Conservation (phyloP, 2,797 vertebrate genomes). For the Cygnus olor region DNA sequence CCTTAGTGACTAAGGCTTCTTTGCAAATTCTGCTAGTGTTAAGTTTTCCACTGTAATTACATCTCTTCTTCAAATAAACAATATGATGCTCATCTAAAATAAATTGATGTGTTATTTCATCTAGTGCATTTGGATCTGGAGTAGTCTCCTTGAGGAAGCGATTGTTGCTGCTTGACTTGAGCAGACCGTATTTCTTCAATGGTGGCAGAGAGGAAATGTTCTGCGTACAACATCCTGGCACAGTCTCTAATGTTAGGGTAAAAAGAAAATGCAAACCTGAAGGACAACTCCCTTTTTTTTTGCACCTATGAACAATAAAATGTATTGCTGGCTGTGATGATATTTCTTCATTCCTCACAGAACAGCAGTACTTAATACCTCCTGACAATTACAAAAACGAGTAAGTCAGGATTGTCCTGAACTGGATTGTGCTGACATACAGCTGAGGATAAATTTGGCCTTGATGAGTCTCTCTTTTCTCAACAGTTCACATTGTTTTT, state of each 20-base stretch:
- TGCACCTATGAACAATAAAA: constrained; percentile 18
- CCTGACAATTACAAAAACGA: constrained; percentile 62
- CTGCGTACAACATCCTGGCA: neutral
- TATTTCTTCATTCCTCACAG: constrained; percentile 35
- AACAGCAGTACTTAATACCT: constrained; percentile 21
- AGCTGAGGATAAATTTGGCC: constrained; percentile 44
- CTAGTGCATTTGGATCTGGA: constrained; percentile 14
- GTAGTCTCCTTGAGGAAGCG: neutral
- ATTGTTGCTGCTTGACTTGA: neutral
- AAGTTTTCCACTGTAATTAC: constrained; percentile 58
- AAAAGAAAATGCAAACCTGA: neutral
- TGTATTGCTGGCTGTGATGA: neutral
- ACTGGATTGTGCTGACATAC: constrained; percentile 35
- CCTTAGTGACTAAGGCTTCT: constrained; percentile 58
- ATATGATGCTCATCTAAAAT: constrained; percentile 62
- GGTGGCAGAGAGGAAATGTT: neutral
- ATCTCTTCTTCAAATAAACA: constrained; percentile 53
- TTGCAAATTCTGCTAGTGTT: constrained; percentile 44
- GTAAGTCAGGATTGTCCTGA: constrained; percentile 63
- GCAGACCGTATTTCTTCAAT: neutral
- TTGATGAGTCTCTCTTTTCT: constrained; percentile 46
- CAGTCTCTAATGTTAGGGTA: neutral
- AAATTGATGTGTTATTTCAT: constrained; percentile 59
- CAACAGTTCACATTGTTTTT: constrained; percentile 32
- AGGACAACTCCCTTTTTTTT: constrained; percentile 6